Base-by-base conservation (phyloP, 2,113 vertebrate genomes). In the Dicrurus megarhynchus region DNA sequence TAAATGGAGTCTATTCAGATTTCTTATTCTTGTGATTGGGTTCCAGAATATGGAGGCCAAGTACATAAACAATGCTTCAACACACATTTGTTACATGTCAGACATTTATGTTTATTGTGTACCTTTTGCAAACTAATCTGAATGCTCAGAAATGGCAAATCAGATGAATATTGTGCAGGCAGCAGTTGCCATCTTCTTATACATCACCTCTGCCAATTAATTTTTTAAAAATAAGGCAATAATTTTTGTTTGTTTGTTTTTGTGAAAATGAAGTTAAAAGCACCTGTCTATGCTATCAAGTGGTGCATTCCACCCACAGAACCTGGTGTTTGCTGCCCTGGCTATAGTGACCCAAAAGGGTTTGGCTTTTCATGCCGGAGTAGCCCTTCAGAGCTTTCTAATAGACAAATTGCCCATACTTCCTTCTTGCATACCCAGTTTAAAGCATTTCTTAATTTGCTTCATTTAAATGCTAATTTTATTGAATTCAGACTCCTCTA, bases 381-480 rank as follows among this genome's bases (percentile, higher is more conserved):
- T n/a, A 63, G 30, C 39, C 19, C 21, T 83, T 47, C 2, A 24
- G 44, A 84, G 61, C 32, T 80, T 78, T 73, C 49, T 64, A 56
- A 53, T 6, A 75, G 69, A 71, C 49, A 68, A 78, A 41, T n/a
- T 3, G 4, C 42, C 50, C 46, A 5, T 68, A 28, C 18, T 79
- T 14, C 39, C 7, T 78, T 86, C 90, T 79, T 78, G 73, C 52
- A 22, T 28, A 73, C 47, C 84, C 69, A 65, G 60, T 93, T 84
- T 84, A 80, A 91, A 91, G 52, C 53, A 60, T 90, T 96, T 92
- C 85, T 96, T 96, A 96, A 96, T 90, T 94, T 69, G 47, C 53
- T 95, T 96, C 64, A 93, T 96, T 97, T 97, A 95, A 94, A 97
- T 95, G 92, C 80, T 96, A 94, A 95, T 96, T 89, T 95, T 96